Conservation (phyloP, 2,888 invertebrate genomes). For the Molorchus minor region DNA sequence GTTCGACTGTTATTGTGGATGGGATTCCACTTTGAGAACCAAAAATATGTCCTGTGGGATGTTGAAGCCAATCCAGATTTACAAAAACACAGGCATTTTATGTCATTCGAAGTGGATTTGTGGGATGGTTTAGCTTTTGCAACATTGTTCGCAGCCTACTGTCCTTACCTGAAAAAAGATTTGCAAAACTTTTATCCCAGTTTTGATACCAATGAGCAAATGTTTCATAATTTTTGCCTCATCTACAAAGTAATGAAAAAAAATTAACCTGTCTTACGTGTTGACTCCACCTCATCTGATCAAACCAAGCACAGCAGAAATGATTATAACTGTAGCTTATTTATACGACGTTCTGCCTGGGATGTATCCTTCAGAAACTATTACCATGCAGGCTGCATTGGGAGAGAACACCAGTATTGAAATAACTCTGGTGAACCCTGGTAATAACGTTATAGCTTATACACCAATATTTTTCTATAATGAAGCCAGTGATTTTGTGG, state of each 20-base stretch:
- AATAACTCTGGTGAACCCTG: conserved; percentile 60
- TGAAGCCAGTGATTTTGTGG: conserved; percentile 44
- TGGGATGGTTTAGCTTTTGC: conserved; percentile 67
- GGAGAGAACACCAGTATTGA: conserved; percentile 61
- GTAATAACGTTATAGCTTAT: conserved; percentile 47
- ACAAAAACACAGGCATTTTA: conserved; percentile 36
- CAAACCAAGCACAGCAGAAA: conserved; percentile 65
- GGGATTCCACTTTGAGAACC: conserved; percentile 56
- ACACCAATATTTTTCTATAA: conserved; percentile 51
- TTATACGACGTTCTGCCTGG: conserved; percentile 68
- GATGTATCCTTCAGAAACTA: conserved; percentile 62
- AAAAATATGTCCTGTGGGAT: conserved; percentile 61
- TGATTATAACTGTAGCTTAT: conserved; percentile 67
- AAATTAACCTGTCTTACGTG: conserved; percentile 67
- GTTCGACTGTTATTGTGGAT: conserved; percentile 61
- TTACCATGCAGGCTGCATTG: conserved; percentile 64
- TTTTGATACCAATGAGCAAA: conserved; percentile 55
- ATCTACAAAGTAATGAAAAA: conserved; percentile 64
- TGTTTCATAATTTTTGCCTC: conserved; percentile 67
- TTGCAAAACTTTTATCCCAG: conserved; percentile 64
- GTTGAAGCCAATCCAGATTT: conserved; percentile 51
- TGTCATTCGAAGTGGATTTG: conserved; percentile 66
- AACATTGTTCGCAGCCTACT: conserved; percentile 67
- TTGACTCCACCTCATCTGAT: conserved; percentile 66
- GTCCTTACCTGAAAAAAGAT: conserved; percentile 66